Conservation (phyloP, 2,113 vertebrate genomes). For the Bombycilla garrulus region DNA sequence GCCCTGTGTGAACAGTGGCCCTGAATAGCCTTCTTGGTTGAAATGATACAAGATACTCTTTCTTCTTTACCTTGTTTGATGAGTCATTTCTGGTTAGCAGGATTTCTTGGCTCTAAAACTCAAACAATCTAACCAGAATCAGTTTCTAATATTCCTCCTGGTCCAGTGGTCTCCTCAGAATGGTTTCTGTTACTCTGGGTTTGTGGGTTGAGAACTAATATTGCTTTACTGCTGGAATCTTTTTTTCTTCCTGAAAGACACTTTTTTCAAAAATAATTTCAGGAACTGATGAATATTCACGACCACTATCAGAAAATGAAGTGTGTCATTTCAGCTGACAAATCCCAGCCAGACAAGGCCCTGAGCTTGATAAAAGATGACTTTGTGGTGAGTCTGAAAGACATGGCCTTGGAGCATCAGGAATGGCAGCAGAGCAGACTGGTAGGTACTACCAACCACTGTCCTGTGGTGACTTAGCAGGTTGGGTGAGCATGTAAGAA, state of each 20-base stretch:
- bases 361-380: slow-evolving; percentile 81
- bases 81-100: neutral
- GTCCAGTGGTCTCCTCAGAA: neutral
- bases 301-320: slow-evolving; percentile 89
- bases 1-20: neutral
- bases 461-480: neutral
- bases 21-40: neutral
- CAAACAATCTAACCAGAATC: neutral
- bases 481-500: neutral
- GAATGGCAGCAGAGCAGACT: slow-evolving; percentile 79
- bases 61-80: neutral
- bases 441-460: slow-evolving; percentile 56
- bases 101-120: neutral
- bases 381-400: slow-evolving; percentile 77
- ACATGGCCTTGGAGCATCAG: slow-evolving; percentile 78
- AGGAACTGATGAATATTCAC: slow-evolving; percentile 92
- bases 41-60: neutral
- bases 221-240: neutral
- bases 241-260: neutral
- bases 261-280: neutral
- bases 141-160: neutral
- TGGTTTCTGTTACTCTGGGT: neutral
- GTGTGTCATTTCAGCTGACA: slow-evolving; percentile 61
- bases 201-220: neutral
- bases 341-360: slow-evolving; percentile 66